Base-by-base conservation (phyloP, 2,888 invertebrate genomes). In the Protonemura montana region DNA sequence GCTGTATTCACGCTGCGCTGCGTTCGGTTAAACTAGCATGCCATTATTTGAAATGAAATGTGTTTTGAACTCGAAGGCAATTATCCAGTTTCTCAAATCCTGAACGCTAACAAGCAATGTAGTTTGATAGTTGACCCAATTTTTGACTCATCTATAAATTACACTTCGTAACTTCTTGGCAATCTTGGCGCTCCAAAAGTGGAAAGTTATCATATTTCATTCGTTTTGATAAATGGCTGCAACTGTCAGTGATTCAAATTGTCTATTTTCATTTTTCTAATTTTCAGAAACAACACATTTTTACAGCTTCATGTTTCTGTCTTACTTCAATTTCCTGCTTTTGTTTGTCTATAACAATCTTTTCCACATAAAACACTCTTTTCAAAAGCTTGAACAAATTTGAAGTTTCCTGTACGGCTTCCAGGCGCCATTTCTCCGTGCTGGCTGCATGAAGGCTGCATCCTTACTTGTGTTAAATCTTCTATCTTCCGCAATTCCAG, bases 251-350 rank as follows among this genome's bases (percentile, higher is more conserved):
- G 59, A 59, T 59, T 59, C 21, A 2, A 59, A 59, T 59, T 21
- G 59, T 59, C 59, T 59, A 59, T 59, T 59, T 59, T 59, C 59
- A 59, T 59, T 59, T 59, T 59, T 59, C 59, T 59, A 59, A 59
- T 59, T 59, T 59, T 59, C 59, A 59, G 59, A 59, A 59, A 59
- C 59, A 59, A 59, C 59, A 21, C 6, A 21, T 59, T 59, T 59
- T 59, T 21, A 59, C 13, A 21, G 13, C 59, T 3, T 59, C 59
- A 21, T 59, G 59, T 59, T 59, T 59, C 7, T 59, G 59, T 59
- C 59, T 59, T 59, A 59, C 59, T 59, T 59, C 59, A 59, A 59
- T 59, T 59, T 59, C 59, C 59, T 59, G 59, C 59, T 59, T 59
- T 59, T 59, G 59, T 59, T 59, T 59, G 6, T 10, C 6, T 59